Conservation (phyloP, 2,888 invertebrate genomes). For the Meliscaeva auricollis region DNA sequence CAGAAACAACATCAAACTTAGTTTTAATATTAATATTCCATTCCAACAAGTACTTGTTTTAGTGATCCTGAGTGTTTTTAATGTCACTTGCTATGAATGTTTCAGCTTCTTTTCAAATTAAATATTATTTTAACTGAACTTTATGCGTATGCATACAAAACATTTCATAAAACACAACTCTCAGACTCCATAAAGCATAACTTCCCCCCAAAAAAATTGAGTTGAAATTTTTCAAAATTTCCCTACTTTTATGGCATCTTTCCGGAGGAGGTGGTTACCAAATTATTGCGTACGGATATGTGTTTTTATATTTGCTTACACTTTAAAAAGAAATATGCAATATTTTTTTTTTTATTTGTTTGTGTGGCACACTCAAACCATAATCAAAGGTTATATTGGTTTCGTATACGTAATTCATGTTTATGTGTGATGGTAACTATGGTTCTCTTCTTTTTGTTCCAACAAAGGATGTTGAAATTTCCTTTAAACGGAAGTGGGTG, state of each 20-base stretch:
- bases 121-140: background rate
- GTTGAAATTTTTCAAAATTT: background rate
- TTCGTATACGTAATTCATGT: background rate
- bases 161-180: conserved; percentile 2
- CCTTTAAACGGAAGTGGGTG: background rate
- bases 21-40: no score
- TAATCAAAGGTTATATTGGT: background rate
- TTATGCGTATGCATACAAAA: background rate
- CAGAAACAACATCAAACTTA: no score
- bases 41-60: no score
- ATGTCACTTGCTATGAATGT: background rate
- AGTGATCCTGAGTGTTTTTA: background rate
- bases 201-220: background rate
- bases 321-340: background rate
- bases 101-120: background rate
- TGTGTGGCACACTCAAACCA: background rate
- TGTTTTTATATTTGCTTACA: background rate
- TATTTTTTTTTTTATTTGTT: background rate
- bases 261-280: conserved; percentile 9
- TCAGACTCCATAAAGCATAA: background rate
- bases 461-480: background rate
- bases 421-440: background rate
- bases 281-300: background rate
- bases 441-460: background rate
- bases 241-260: conserved; percentile 3